Evolutionary conservation across 2,888 invertebrate genomes (phyloP).

Genomic region (Yponomeuta evonymella): DNA sequence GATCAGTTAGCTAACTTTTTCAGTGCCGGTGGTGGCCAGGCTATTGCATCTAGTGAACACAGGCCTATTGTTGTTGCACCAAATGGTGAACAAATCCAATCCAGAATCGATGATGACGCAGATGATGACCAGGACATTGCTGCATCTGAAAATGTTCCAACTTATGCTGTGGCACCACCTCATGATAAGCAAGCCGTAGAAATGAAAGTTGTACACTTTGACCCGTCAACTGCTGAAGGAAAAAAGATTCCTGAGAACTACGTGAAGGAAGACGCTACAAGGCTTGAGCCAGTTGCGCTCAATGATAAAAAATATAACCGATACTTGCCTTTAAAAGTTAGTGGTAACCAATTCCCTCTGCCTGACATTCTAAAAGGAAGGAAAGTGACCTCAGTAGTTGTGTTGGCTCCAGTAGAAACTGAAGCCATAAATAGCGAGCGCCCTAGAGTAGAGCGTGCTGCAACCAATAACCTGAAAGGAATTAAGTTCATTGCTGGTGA

Average conservation of each 20-base stretch:
- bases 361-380: conserved; percentile 86
- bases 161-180: conserved; percentile 43
- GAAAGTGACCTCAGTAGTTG: conserved; percentile 89
- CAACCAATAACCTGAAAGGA: conserved; percentile 77
- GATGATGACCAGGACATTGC: conserved; percentile 74
- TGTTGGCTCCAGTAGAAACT: conserved; percentile 88
- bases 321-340: conserved; percentile 89
- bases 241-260: conserved; percentile 83
- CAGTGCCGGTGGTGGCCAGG: conserved; percentile 86
- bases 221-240: conserved; percentile 84
- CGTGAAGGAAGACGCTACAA: conserved; percentile 82
- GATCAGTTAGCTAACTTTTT: conserved; percentile 92
- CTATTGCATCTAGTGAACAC: conserved; percentile 82
- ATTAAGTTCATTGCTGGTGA: conserved; percentile 85
- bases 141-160: conserved; percentile 70
- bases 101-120: conserved; percentile 59
- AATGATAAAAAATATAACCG: conserved; percentile 86
- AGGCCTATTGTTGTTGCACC: conserved; percentile 80
- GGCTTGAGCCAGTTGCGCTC: conserved; percentile 84
- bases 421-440: conserved; percentile 71
- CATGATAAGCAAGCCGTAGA: conserved; percentile 78
- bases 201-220: conserved; percentile 90
- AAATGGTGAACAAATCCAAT: conserved; percentile 75
- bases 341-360: conserved; percentile 89
- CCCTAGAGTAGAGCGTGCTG: conserved; percentile 72